phyloP scores from a whole-genome alignment of 2,797 vertebrate genomes.

The Microtus californicus region DNA sequence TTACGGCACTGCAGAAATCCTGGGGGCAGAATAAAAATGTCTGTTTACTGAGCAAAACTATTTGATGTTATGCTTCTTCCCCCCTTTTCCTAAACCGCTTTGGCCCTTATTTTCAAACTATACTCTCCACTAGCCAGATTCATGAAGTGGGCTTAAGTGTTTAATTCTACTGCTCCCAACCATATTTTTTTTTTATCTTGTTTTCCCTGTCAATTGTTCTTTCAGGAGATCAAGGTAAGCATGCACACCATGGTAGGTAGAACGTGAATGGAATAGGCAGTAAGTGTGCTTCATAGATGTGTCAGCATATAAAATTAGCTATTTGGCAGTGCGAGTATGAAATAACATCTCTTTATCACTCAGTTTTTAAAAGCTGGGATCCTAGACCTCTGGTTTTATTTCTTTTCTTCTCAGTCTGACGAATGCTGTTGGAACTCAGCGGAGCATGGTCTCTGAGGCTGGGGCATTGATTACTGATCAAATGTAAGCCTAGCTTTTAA shows the following conservation, averaged over 20 bases:
- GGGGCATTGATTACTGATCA: not conserved
- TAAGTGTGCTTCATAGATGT: not conserved
- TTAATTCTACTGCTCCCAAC: conserved; percentile 44
- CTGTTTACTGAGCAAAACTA: conserved; percentile 67
- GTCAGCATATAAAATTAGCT: not conserved
- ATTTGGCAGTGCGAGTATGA: not conserved
- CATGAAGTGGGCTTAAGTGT: conserved; percentile 4
- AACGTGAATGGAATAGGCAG: not conserved
- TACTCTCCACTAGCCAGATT: conserved; percentile 37
- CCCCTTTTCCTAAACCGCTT: conserved; percentile 61
- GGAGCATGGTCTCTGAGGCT: not conserved
- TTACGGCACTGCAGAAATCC: conserved; percentile 65
- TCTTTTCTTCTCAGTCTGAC: conserved; percentile 17
- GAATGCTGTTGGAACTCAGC: not conserved
- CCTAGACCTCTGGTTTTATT: conserved; percentile 6
- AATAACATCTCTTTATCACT: conserved; percentile 24
- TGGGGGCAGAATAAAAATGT: conserved; percentile 74
- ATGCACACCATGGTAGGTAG: not conserved
- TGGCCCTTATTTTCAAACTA: conserved; percentile 43
- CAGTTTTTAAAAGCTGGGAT: not conserved
- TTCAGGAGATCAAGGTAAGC: not conserved
- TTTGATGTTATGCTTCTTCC: conserved; percentile 32
- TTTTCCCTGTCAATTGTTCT: conserved; percentile 26
- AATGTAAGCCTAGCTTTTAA: not conserved
- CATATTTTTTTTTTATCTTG: conserved; percentile 30